Evolutionary conservation across 2,797 vertebrate species (phyloP), one percentile per base, ranked within the genome.

Genomic region (Cirrhinus mrigala): DNA sequence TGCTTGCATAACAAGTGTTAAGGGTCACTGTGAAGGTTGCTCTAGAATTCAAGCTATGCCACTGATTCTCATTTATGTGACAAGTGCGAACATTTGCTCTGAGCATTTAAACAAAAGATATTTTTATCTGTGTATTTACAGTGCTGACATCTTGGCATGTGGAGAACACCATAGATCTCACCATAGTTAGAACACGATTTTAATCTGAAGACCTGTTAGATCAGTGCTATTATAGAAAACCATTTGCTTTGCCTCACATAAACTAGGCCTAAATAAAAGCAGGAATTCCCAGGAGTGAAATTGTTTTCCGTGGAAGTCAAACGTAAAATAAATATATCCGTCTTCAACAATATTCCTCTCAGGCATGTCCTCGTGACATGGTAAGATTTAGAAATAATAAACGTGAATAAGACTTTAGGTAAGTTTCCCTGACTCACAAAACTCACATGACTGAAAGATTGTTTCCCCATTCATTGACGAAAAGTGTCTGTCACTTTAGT

Each of bases 1-100:
- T 24, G 1, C 10, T 77, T 56, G 9, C 22, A 66, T 83, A 78
- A 50, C 6, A 74, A 33, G 52, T 70, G 62, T 69, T 70, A 44
- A 5, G 9, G 12, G 52, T 48, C 37, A 60, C 22, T 70, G 15
- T 69, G 29, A 58, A 46, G 24, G 66, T 60, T 79, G 66, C 50
- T 50, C 12, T 78, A 84, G 62, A 78, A 69, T 78, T 44, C 54
- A 60, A 40, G 18, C 75, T 71, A 71, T 22, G 62, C 48, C 50
- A 46, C 11, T 70, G 83, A 71, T 33, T 33, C 29, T 33, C 27
- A 50, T 70, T 70, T 48, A 37, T 79, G 60, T 78, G 50, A 84
- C n/a, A 66, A 56, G 82, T 29, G 79, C 56, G 22, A 81, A 70
- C 22, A 54, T 81, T 54, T 64, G 10, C 50, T 29, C 6, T 64